A percentile compares a stretch with the other conserved stretches of the same genome.
Conservation (phyloP, 2,888 invertebrate species). For the Drosophila fungiperda region DNA sequence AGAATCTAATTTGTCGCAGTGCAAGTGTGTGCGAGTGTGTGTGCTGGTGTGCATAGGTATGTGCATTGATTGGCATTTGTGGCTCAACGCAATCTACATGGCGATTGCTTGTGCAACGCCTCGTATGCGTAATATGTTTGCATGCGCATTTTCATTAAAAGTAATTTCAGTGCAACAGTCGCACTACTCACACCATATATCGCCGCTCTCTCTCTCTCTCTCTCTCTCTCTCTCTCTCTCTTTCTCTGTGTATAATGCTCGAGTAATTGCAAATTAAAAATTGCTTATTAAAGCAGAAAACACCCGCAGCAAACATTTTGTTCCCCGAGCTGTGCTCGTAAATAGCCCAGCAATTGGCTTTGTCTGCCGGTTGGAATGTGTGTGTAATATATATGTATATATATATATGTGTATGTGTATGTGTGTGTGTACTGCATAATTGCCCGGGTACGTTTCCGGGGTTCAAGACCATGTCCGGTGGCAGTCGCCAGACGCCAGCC, state of each 20-base stretch:
- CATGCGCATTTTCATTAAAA: conserved; percentile 72
- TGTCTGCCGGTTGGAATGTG: conserved; percentile 17
- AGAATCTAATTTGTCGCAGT: not conserved
- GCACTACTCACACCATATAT: not conserved
- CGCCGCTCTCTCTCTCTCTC: not conserved
- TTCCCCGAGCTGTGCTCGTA: conserved; percentile 38
- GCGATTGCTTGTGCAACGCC: conserved; percentile 55
- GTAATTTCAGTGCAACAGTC: conserved; percentile 56
- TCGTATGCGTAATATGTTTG: conserved; percentile 73
- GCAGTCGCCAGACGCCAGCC: conserved; percentile 42
- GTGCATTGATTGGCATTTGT: conserved; percentile 55
- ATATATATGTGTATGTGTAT: not conserved
- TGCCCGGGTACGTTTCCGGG: conserved; percentile 35
- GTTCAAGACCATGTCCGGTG: conserved; percentile 21
- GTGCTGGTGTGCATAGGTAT: conserved; percentile 1
- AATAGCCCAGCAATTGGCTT: conserved; percentile 61
- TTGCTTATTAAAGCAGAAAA: conserved; percentile 78
- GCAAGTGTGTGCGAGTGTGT: conserved; percentile 5
- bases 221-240: not conserved
- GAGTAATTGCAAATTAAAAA: conserved; percentile 81
- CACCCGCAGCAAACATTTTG: conserved; percentile 35
- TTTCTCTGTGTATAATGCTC: conserved; percentile 41
- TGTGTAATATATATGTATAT: not conserved
- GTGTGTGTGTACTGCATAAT: conserved; percentile 34
- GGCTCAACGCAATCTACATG: conserved; percentile 34